Conservation (phyloP, 2,113 vertebrate species). For the Takifugu flavidus region DNA sequence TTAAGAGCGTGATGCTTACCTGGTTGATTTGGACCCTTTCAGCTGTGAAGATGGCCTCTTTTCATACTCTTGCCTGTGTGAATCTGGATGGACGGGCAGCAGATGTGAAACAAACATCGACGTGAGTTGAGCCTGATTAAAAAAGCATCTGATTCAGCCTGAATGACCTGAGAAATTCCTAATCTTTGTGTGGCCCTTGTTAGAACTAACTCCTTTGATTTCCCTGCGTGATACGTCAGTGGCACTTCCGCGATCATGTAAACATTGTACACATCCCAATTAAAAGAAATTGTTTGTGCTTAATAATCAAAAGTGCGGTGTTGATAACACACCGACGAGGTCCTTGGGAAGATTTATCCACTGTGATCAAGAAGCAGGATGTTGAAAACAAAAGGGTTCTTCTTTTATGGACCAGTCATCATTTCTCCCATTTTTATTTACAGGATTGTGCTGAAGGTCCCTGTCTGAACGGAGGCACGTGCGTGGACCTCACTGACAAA, state of each 20-base stretch:
- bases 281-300: slow-evolving; percentile 58
- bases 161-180: slow-evolving; percentile 15
- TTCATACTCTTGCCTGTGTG: slow-evolving; percentile 74
- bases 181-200: slow-evolving; percentile 44
- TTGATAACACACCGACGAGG: slow-evolving; percentile 62
- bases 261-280: slow-evolving; percentile 67
- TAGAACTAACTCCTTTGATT: slow-evolving; percentile 57
- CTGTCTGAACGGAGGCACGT: slow-evolving; percentile 77
- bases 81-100: slow-evolving; percentile 74
- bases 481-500: slow-evolving; percentile 73
- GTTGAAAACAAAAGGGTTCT: slow-evolving; percentile 16
- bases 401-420: neutral
- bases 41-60: slow-evolving; percentile 77
- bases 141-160: slow-evolving; percentile 17
- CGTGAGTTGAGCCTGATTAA: slow-evolving; percentile 67
- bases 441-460: slow-evolving; percentile 75
- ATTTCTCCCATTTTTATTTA: neutral
- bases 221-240: slow-evolving; percentile 39
- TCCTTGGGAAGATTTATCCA: slow-evolving; percentile 52
- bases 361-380: slow-evolving; percentile 65
- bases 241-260: slow-evolving; percentile 48
- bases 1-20: no score
- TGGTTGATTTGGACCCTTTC: slow-evolving; percentile 50
- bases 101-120: slow-evolving; percentile 80
- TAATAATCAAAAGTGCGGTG: slow-evolving; percentile 64